Conservation (phyloP, 2,888 invertebrate genomes). For the Vanessa cardui region DNA sequence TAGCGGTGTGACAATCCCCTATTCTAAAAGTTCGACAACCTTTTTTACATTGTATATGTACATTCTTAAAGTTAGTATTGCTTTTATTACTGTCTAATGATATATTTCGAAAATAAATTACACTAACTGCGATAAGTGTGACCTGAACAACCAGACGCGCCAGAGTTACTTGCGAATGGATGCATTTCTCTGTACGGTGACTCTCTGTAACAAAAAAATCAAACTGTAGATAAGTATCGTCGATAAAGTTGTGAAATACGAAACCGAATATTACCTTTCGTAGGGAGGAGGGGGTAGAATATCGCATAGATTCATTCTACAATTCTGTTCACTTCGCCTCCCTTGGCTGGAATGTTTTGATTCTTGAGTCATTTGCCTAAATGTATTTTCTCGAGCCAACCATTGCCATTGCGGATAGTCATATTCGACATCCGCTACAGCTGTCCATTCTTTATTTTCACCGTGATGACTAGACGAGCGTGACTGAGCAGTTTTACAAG, state of each 20-base stretch:
- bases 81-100: slow-evolving; percentile 77
- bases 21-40: slow-evolving; percentile 52
- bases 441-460: slow-evolving; percentile 72
- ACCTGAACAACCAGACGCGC: slow-evolving; percentile 76
- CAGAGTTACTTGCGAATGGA: slow-evolving; percentile 72
- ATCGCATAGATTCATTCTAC: slow-evolving; percentile 78
- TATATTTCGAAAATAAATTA: slow-evolving; percentile 57
- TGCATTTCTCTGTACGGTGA: slow-evolving; percentile 73
- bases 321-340: slow-evolving; percentile 69
- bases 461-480: slow-evolving; percentile 76
- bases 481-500: slow-evolving; percentile 74
- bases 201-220: slow-evolving; percentile 62
- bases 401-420: slow-evolving; percentile 81
- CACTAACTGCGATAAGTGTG: slow-evolving; percentile 74
- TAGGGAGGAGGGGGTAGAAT: slow-evolving; percentile 76
- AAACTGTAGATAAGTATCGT: not conserved
- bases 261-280: slow-evolving; percentile 62
- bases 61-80: slow-evolving; percentile 73
- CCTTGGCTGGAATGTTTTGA: slow-evolving; percentile 63
- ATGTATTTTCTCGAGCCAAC: slow-evolving; percentile 74
- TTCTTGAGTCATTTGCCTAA: slow-evolving; percentile 66
- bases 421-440: slow-evolving; percentile 73
- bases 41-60: slow-evolving; percentile 68
- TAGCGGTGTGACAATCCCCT: slow-evolving; percentile 53
- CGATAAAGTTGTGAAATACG: not conserved